A percentile compares a stretch with the other conserved stretches of the same genome.
Conservation (phyloP, 2,888 invertebrate species). For the Dexiosoma caninum region DNA sequence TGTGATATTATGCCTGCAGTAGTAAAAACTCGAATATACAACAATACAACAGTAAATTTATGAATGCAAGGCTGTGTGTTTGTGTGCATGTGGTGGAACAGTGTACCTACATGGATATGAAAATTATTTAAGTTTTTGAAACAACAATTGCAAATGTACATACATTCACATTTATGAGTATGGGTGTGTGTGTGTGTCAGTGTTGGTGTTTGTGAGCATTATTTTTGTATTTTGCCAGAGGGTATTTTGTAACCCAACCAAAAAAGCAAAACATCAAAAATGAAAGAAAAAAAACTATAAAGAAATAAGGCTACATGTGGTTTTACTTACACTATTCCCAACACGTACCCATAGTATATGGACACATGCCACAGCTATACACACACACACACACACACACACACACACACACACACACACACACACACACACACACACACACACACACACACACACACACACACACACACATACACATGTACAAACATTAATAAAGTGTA, state of each 20-base stretch:
- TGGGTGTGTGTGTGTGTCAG: neutral
- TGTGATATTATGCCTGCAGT: neutral
- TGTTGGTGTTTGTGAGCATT: neutral
- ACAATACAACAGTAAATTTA: constrained; percentile 17
- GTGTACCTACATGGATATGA: neutral
- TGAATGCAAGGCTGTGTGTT: neutral
- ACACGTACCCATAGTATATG: neutral
- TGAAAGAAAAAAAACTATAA: neutral
- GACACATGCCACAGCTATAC: neutral
- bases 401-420: neutral
- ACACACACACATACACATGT: neutral
- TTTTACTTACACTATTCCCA: constrained; percentile 31
- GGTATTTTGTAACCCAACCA: constrained; percentile 49
- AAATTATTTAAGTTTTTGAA: constrained; percentile 31
- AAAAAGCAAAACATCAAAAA: constrained; percentile 15
- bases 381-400: neutral
- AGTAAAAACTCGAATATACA: constrained; percentile 43
- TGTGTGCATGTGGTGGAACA: neutral
- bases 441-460: neutral
- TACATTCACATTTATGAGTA: neutral
- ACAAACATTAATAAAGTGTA: neutral
- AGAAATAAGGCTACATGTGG: constrained; percentile 60
- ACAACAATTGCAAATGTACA: neutral
- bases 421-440: neutral
- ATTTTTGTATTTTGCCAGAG: constrained; percentile 47